These are phyloP conservation scores for Sitobion miscanthi DNA, from an alignment of 1,140 invertebrate genomes.

Conservation along the genomic window DNA sequence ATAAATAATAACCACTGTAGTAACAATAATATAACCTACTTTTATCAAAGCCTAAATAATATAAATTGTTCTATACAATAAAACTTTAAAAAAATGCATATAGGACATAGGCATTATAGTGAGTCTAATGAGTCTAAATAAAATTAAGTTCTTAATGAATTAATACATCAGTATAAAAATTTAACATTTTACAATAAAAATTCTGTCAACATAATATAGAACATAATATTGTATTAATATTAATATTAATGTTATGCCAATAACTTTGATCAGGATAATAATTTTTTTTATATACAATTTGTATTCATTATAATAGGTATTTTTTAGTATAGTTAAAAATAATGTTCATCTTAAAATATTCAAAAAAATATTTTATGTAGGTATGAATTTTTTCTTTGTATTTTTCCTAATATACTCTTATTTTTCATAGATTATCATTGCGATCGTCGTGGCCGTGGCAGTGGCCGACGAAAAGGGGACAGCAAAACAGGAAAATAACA, in stretches of 20 bases:
- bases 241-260: neutral
- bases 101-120: neutral
- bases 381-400: neutral
- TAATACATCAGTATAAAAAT: neutral
- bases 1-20: neutral
- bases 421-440: neutral
- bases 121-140: neutral
- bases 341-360: no score
- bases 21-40: neutral
- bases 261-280: neutral
- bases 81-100: neutral
- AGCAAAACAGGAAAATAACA: neutral
- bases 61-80: neutral
- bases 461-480: neutral
- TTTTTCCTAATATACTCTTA: neutral
- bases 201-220: neutral
- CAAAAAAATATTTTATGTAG: neutral
- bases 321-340: neutral
- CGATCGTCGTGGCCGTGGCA: neutral
- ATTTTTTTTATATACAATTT: neutral
- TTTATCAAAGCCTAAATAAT: neutral
- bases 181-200: neutral
- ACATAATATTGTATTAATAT: no score
- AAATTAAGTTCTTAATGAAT: neutral
- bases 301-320: neutral